A percentile compares a stretch with the other conserved stretches of the same genome.
Conservation (phyloP, 92 coral and sea anemone genomes). For the Palythoa grandis region DNA sequence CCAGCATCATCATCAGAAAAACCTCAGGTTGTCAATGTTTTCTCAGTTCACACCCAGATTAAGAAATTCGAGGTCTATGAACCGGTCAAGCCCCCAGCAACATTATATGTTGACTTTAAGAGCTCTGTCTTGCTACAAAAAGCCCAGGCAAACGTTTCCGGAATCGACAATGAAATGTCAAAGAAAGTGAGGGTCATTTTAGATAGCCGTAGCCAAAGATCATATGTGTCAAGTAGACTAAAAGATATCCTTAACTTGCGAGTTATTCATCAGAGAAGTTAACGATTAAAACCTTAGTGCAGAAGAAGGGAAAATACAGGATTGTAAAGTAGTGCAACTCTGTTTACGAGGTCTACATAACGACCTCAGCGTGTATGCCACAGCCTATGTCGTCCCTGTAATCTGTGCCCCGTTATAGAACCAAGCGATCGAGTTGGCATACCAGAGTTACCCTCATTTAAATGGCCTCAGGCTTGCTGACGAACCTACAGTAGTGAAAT, state of each 20-base stretch:
- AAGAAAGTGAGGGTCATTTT: not conserved
- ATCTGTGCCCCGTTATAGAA: not conserved
- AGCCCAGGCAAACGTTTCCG: constrained; percentile 58
- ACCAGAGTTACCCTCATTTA: constrained; percentile 47
- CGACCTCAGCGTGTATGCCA: no score
- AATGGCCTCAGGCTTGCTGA: constrained; percentile 51
- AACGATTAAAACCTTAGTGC: not conserved
- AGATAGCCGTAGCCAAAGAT: no score
- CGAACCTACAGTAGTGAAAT: not conserved
- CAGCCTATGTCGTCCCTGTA: not conserved
- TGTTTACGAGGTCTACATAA: not conserved
- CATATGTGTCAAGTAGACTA: not conserved
- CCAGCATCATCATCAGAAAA: not conserved
- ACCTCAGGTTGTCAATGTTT: not conserved
- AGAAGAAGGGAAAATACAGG: not conserved
- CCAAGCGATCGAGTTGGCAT: constrained; percentile 50
- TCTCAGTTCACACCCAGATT: not conserved
- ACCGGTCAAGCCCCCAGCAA: not conserved
- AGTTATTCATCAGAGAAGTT: not conserved
- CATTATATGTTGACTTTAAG: not conserved
- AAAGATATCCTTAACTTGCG: not conserved
- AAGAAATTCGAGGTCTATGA: not conserved
- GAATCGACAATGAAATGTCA: constrained; percentile 41
- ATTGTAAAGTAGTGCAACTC: not conserved
- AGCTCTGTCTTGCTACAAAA: constrained; percentile 58